Evolutionary conservation across 2,888 invertebrate genomes (phyloP).

Genomic region (Lepidocyrtoides sp.): DNA sequence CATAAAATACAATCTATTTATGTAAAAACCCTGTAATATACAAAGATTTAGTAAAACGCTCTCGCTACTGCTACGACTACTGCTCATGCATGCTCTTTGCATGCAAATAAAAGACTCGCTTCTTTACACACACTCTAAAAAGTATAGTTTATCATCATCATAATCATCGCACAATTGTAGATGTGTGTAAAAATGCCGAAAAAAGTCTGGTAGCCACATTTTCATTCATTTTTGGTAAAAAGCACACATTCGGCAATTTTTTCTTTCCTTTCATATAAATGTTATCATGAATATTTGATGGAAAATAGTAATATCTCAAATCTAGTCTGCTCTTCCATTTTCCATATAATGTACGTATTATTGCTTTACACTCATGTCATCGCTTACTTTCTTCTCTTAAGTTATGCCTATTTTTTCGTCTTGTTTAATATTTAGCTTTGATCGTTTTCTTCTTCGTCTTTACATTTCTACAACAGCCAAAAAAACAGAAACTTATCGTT

Average conservation of each 20-base stretch:
- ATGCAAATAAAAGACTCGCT: conserved; percentile 26
- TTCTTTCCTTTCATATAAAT: conserved; percentile 20
- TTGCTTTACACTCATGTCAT: conserved; percentile 14
- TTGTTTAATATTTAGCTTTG: conserved; percentile 34
- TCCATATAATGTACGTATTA: conserved; percentile 13
- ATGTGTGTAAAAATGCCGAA: too few species aligned
- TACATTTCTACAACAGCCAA: background rate
- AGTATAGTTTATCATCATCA: conserved; percentile 49
- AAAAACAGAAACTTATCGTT: background rate
- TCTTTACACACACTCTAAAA: background rate
- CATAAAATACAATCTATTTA: conserved; percentile 37
- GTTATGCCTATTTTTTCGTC: background rate
- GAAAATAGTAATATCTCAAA: conserved; percentile 51
- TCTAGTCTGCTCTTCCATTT: background rate
- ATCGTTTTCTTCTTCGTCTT: background rate
- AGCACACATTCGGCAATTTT: conserved; percentile 58
- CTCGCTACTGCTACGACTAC: too few species aligned
- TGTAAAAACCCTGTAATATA: conserved; percentile 11
- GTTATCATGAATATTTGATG: conserved; percentile 61
- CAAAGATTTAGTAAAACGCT: conserved; percentile 13
- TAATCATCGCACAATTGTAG: too few species aligned
- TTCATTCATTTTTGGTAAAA: conserved; percentile 29
- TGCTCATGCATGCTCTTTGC: background rate
- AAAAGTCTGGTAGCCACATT: background rate
- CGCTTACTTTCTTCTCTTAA: background rate